Evolutionary conservation across 64 coral and sea anemone species (phyloP), one percentile per base, ranked within the genome.

Genomic region (Anthopleura sola): DNA sequence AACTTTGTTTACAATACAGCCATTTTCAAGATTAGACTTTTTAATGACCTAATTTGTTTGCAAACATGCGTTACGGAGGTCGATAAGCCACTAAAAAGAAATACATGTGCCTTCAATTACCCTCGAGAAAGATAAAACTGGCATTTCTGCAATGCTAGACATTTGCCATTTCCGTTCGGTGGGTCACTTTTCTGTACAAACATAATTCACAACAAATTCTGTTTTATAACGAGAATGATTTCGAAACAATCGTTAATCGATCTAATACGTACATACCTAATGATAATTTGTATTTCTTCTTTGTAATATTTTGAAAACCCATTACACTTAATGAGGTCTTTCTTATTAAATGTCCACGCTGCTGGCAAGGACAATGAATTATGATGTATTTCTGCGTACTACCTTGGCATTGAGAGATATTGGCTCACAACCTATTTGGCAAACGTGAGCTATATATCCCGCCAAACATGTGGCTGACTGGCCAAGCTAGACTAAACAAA

Each of bases 141-240:
- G 66, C 66, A 71, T 71, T 71, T 34, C 20, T 12, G 29, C 66
- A 34, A 71, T 71, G n/a, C 13, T 71, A 71, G 29, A 71, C n/a
- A 71, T 71, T 71, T 71, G 66, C 66, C 29, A 71, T 71, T 71
- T 71, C 66, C 66, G 66, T 71, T 71, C 15, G 10, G 31, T 34
- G 66, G 66, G 66, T 71, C 66, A 71, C 2, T 66, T 66, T n/a
- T 66, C n/a, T 66, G 60, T 8, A 44, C 40, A 31, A 1, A 34
- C 13, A 14, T 8, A 71, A 33, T 71, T 71, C 12, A 71, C 9
- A 71, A 16, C 12, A 12, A 32, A 71, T 34, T 71, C 66, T 34
- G 29, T 34, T 26, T 9, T 68, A 5, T 7, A 68, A 34, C 26
- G 34, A 62, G 11, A 56, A 56, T 20, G 55, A 18, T 56, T 20